These are phyloP conservation scores for Salarias fasciatus DNA, from an alignment of 2,797 vertebrate genomes.

Conservation along the genomic window DNA sequence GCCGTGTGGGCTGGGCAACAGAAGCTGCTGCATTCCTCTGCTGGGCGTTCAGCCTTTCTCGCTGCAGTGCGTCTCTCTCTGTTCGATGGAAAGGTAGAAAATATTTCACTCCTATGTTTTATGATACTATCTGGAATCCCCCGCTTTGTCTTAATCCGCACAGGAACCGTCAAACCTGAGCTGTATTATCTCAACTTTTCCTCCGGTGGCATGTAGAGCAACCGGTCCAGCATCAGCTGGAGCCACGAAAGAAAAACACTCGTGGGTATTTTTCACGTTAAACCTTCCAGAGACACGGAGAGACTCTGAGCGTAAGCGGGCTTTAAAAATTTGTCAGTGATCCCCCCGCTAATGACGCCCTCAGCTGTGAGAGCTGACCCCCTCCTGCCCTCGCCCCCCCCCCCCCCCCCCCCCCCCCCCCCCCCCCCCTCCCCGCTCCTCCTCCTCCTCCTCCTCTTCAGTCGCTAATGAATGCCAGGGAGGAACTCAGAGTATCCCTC, in stretches of 20 bases:
- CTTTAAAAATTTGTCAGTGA: conserved; percentile 74
- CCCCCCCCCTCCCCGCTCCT: conserved; percentile 44
- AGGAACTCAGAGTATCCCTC: conserved; percentile 37
- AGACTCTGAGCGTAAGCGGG: conserved; percentile 30
- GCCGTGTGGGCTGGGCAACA: conserved; percentile 66
- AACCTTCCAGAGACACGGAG: conserved; percentile 12
- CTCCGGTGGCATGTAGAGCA: not conserved
- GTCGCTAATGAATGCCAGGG: conserved; percentile 71
- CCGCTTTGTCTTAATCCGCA: not conserved
- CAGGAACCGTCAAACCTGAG: conserved; percentile 2
- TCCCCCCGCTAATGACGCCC: conserved; percentile 71
- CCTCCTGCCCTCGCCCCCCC: conserved; percentile 59
- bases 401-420: conserved; percentile 30
- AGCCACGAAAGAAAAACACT: not conserved
- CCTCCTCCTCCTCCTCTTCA: conserved; percentile 30
- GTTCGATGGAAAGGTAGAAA: conserved; percentile 49
- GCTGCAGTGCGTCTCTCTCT: conserved; percentile 36
- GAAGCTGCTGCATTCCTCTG: conserved; percentile 75
- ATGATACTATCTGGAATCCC: conserved; percentile 5
- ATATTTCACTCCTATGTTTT: conserved; percentile 29
- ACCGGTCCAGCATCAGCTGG: not conserved
- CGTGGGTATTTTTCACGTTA: conserved; percentile 2
- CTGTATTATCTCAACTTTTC: not conserved
- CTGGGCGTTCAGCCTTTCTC: conserved; percentile 68
- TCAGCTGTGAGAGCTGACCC: conserved; percentile 76